Evolutionary conservation across 2,113 vertebrate species (phyloP).

Genomic region (Paramormyrops kingsleyae): DNA sequence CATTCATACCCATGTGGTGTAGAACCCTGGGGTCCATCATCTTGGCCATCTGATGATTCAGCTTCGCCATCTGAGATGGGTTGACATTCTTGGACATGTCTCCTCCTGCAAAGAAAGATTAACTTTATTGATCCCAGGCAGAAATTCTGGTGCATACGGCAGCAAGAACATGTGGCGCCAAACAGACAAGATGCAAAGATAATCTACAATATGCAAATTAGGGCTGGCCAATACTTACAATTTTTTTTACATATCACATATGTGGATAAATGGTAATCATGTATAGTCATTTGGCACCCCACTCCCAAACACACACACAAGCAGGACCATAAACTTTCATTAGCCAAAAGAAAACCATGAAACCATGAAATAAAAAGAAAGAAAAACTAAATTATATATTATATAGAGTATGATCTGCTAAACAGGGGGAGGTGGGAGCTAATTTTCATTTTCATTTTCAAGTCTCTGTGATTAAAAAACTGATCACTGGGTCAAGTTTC

Average conservation of each 20-base stretch:
- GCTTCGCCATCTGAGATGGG: conserved; percentile 93
- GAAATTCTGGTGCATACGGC: neutral
- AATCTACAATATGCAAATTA: neutral
- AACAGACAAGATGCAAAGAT: neutral
- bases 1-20: conserved; percentile 90
- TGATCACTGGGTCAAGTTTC: neutral
- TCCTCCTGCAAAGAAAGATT: conserved; percentile 65
- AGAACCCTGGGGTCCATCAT: conserved; percentile 99
- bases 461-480: neutral
- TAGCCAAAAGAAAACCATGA: too few species aligned
- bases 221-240: neutral
- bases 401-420: too few species aligned
- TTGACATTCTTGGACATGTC: conserved; percentile 99
- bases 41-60: conserved; percentile 99
- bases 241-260: neutral
- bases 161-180: neutral
- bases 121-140: neutral
- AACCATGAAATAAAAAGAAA: too few species aligned
- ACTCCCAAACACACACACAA: neutral
- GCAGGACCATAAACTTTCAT: neutral
- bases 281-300: neutral
- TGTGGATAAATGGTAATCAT: neutral
- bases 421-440: too few species aligned
- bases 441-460: too few species aligned
- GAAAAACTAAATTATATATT: neutral